Evolutionary conservation across 2,888 invertebrate genomes (phyloP).

Genomic region (Atrina japonica): DNA sequence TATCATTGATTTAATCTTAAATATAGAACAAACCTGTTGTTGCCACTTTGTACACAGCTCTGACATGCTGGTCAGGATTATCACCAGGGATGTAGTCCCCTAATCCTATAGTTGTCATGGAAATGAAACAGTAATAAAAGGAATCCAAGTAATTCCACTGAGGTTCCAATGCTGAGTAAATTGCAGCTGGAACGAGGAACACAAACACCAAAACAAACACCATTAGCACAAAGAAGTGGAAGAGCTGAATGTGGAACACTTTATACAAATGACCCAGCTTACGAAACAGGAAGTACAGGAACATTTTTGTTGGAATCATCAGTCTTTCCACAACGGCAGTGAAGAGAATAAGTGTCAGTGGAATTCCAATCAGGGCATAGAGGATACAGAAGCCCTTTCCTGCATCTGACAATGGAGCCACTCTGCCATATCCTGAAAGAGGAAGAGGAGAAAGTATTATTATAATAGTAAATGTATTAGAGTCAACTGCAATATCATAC

Average conservation of each 20-base stretch:
- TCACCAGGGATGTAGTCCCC: constrained; percentile 95
- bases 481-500: no score
- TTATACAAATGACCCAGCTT: constrained; percentile 76
- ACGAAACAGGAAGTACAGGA: constrained; percentile 83
- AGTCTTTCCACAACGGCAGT: constrained; percentile 91
- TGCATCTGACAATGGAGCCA: constrained; percentile 91
- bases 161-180: constrained; percentile 89
- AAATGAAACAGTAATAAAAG: constrained; percentile 95
- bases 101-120: constrained; percentile 91
- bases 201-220: constrained; percentile 83
- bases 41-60: constrained; percentile 90
- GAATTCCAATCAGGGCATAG: constrained; percentile 91
- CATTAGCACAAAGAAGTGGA: constrained; percentile 87
- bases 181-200: constrained; percentile 88
- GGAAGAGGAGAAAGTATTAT: no score
- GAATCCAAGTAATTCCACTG: constrained; percentile 93
- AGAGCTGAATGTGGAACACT: constrained; percentile 84
- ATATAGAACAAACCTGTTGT: constrained; percentile 85
- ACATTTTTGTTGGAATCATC: constrained; percentile 87
- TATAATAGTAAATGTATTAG: no score
- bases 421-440: constrained; percentile 91
- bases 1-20: background rate
- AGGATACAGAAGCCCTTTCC: constrained; percentile 94
- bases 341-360: constrained; percentile 90
- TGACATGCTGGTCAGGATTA: constrained; percentile 87